A percentile compares a stretch with the other conserved stretches of the same genome.
phyloP scores from a whole-genome alignment of 2,888 invertebrate species.

The Rhogogaster chlorosoma region DNA sequence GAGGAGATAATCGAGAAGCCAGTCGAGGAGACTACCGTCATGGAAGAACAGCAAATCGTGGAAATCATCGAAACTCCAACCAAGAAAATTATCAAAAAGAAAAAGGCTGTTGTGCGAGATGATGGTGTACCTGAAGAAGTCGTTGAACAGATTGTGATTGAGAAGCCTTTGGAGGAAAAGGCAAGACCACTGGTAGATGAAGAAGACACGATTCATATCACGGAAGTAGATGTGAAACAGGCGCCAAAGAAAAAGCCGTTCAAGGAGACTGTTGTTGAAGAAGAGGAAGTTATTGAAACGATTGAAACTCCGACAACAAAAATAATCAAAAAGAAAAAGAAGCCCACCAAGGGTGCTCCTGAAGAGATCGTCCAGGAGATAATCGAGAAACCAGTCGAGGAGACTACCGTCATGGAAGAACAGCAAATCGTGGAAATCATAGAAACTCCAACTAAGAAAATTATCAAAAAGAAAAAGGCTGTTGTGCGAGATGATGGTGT shows the following conservation, averaged over 20 bases:
- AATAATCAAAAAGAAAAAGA: conserved; percentile 52
- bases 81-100: conserved; percentile 61
- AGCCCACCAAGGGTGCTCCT: conserved; percentile 57
- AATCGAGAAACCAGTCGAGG: conserved; percentile 54
- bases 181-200: conserved; percentile 57
- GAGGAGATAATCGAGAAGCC: conserved; percentile 64
- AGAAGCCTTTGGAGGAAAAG: conserved; percentile 54
- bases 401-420: conserved; percentile 56
- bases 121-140: conserved; percentile 63
- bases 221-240: conserved; percentile 63
- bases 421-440: conserved; percentile 61
- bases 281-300: conserved; percentile 55
- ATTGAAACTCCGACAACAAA: conserved; percentile 53
- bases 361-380: conserved; percentile 51
- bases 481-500: conserved; percentile 58
- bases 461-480: conserved; percentile 63
- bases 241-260: conserved; percentile 60
- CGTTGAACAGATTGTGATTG: conserved; percentile 55
- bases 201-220: conserved; percentile 60
- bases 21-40: conserved; percentile 57
- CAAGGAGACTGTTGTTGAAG: conserved; percentile 58
- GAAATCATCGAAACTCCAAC: conserved; percentile 59
- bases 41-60: conserved; percentile 60
- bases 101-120: conserved; percentile 57
- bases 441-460: conserved; percentile 58